These are phyloP conservation scores for Rhinichthys osculus DNA, from an alignment of 2,797 vertebrate genomes.

Conservation along the genomic window DNA sequence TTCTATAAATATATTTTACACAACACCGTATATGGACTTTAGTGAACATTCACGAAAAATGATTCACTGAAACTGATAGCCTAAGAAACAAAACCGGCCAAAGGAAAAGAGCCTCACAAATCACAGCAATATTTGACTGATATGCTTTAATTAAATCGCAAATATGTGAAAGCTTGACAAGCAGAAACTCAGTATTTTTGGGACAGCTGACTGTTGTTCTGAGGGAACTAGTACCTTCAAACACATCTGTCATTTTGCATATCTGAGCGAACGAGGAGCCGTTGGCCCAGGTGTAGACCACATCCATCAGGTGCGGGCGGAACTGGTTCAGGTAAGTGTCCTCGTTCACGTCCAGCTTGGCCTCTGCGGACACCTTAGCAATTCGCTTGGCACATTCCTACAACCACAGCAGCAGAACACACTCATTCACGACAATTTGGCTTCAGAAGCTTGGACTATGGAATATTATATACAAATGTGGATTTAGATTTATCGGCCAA, in stretches of 20 bases:
- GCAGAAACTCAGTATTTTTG: neutral
- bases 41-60: too few species aligned
- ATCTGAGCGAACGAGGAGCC: constrained; percentile 95
- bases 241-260: constrained; percentile 99
- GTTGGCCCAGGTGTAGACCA: constrained; percentile 95
- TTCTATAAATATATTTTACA: too few species aligned
- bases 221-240: constrained; percentile 85
- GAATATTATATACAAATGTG: too few species aligned
- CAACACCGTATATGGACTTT: too few species aligned
- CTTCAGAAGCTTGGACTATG: neutral
- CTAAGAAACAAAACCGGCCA: neutral
- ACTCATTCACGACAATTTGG: neutral
- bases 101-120: neutral
- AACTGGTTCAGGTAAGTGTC: constrained; percentile 93
- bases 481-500: too few species aligned
- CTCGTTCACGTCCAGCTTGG: constrained; percentile 95
- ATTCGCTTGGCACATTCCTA: constrained; percentile 98
- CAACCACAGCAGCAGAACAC: constrained; percentile 4
- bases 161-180: neutral
- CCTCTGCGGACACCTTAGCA: constrained; percentile 95
- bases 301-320: constrained; percentile 96
- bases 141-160: neutral
- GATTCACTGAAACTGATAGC: too few species aligned
- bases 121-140: too few species aligned
- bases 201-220: neutral